phyloP scores from a whole-genome alignment of 2,888 invertebrate species.

The Agriotes lineatus region DNA sequence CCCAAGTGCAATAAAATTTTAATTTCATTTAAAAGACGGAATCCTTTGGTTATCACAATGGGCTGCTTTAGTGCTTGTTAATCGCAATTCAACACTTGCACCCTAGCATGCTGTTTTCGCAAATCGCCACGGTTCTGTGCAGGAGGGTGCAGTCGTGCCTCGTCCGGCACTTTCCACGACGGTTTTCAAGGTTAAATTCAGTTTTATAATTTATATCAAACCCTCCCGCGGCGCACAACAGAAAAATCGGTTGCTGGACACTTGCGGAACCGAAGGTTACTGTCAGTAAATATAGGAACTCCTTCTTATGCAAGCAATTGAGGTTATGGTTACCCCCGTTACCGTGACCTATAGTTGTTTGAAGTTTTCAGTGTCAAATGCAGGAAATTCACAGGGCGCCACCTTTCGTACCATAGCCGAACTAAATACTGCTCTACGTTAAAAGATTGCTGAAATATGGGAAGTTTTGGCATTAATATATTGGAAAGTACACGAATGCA shows the following conservation, averaged over 20 bases:
- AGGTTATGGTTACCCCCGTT: neutral
- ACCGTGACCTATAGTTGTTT: too few relatives aligned
- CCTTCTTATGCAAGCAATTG: too few relatives aligned
- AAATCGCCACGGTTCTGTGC: neutral
- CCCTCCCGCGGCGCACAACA: neutral
- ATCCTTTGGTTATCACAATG: neutral
- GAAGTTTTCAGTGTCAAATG: too few relatives aligned
- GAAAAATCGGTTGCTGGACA: neutral
- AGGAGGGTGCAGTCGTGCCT: neutral
- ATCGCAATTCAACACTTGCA: neutral
- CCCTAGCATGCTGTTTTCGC: neutral
- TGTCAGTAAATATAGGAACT: neutral
- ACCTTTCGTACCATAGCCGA: too few relatives aligned
- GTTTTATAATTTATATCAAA: slow-evolving; percentile 4
- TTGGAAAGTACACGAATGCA: too few relatives aligned
- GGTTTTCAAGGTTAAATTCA: slow-evolving; percentile 20
- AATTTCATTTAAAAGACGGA: neutral
- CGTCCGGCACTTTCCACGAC: slow-evolving; percentile 16
- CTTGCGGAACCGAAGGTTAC: neutral
- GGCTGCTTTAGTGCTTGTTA: neutral
- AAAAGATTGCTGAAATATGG: too few relatives aligned
- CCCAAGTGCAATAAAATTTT: too few relatives aligned
- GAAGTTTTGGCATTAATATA: too few relatives aligned
- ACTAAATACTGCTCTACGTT: too few relatives aligned
- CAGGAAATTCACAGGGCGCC: too few relatives aligned